Conservation (phyloP, 2,888 invertebrate genomes). For the Cheilosia impressa region DNA sequence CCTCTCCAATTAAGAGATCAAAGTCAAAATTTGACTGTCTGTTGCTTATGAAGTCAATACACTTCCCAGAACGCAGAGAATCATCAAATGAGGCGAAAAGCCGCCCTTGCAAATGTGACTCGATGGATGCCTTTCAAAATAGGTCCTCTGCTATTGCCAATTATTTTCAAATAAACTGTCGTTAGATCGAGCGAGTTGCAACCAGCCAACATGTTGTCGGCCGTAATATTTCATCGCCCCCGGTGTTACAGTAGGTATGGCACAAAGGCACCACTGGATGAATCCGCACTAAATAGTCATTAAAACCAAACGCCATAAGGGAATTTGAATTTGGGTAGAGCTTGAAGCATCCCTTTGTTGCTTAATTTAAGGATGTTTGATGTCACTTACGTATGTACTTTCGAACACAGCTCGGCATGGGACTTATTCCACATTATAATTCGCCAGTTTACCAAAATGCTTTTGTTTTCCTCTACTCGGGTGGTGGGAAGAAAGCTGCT, state of each 20-base stretch:
- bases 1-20: conserved; percentile 56
- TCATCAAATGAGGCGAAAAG: conserved; percentile 30
- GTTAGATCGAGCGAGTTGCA: not conserved
- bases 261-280: not conserved
- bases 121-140: not conserved
- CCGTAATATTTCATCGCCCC: conserved; percentile 30
- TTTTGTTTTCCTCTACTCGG: conserved; percentile 61
- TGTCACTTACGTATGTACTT: conserved; percentile 54
- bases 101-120: conserved; percentile 26
- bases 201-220: conserved; percentile 1
- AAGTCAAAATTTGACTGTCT: conserved; percentile 44
- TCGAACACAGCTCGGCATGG: conserved; percentile 48
- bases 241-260: too few relatives aligned
- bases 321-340: conserved; percentile 31
- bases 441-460: conserved; percentile 67
- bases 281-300: conserved; percentile 53
- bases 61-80: not conserved
- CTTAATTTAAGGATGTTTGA: conserved; percentile 61
- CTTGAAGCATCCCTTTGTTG: conserved; percentile 50
- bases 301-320: conserved; percentile 54
- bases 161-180: conserved; percentile 12
- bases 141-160: conserved; percentile 16
- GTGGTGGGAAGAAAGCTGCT: conserved; percentile 54
- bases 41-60: conserved; percentile 12
- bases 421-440: conserved; percentile 66